These are phyloP conservation scores for Pampus argenteus DNA, from an alignment of 2,797 vertebrate genomes.

Conservation along the genomic window DNA sequence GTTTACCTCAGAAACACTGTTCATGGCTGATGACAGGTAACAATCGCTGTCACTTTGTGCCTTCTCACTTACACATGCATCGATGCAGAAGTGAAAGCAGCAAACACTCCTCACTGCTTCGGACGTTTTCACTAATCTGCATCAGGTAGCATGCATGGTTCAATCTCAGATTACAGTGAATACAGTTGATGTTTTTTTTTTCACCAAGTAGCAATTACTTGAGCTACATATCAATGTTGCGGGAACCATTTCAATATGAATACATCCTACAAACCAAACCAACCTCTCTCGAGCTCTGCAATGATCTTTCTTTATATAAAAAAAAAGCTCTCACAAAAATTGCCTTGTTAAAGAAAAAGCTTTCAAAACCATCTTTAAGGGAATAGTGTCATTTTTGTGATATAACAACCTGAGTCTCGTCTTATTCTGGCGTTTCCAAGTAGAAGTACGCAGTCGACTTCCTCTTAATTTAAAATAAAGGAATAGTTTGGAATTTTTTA, in stretches of 20 bases:
- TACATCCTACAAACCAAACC: neutral
- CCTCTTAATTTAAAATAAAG: too few relatives aligned
- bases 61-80: too few relatives aligned
- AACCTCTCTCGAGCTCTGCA: neutral
- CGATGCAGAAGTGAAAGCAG: neutral
- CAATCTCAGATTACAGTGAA: neutral
- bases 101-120: neutral
- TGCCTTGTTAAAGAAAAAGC: neutral
- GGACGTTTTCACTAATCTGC: neutral
- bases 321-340: neutral
- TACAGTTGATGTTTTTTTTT: constrained; percentile 10
- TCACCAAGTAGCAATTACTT: constrained; percentile 10
- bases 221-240: constrained; percentile 10
- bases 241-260: constrained; percentile 1
- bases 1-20: neutral
- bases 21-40: rapidly evolving
- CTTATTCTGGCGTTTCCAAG: neutral
- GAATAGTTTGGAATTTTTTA: too few relatives aligned
- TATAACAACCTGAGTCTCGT: neutral
- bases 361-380: neutral
- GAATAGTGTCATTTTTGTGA: neutral
- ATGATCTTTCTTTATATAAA: constrained; percentile 1
- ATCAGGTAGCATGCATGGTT: neutral
- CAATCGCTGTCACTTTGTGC: neutral
- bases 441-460: too few relatives aligned